Evolutionary conservation across 2,888 invertebrate genomes (phyloP).

Genomic region (Cheilosia soror): DNA sequence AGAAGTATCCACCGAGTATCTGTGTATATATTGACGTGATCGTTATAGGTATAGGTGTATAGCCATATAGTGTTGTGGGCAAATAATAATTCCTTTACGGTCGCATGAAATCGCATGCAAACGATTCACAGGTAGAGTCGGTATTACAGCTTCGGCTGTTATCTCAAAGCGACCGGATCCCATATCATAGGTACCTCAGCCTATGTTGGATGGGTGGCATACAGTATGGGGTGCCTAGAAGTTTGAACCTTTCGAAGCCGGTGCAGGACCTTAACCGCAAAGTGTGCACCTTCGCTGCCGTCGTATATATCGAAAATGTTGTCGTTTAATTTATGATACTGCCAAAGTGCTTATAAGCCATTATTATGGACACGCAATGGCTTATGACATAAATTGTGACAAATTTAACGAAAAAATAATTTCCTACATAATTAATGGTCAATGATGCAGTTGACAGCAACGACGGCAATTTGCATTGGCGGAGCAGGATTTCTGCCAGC

Average conservation of each 20-base stretch:
- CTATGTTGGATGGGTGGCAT: constrained; percentile 8
- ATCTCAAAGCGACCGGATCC: constrained; percentile 46
- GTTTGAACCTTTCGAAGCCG: constrained; percentile 45
- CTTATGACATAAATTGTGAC: constrained; percentile 73
- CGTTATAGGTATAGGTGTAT: constrained; percentile 3
- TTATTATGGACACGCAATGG: constrained; percentile 73
- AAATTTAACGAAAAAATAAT: constrained; percentile 55
- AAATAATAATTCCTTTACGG: constrained; percentile 48
- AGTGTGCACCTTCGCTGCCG: constrained; percentile 33
- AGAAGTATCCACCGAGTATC: constrained; percentile 36
- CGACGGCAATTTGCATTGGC: constrained; percentile 25
- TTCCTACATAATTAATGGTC: constrained; percentile 67
- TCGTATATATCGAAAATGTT: constrained; percentile 43
- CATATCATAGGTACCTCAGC: constrained; percentile 20
- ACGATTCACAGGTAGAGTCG: constrained; percentile 16
- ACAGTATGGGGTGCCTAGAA: constrained; percentile 1
- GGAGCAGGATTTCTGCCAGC: constrained; percentile 28
- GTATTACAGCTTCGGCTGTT: constrained; percentile 29
- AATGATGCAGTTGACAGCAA: constrained; percentile 53
- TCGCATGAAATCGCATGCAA: constrained; percentile 66
- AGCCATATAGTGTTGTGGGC: constrained; percentile 36
- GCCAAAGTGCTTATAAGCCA: constrained; percentile 64
- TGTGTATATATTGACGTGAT: constrained; percentile 55
- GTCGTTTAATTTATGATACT: constrained; percentile 64
- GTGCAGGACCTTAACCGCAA: constrained; percentile 52